Evolutionary conservation across 2,113 vertebrate species (phyloP).

Genomic region (Hyperopisus bebe): DNA sequence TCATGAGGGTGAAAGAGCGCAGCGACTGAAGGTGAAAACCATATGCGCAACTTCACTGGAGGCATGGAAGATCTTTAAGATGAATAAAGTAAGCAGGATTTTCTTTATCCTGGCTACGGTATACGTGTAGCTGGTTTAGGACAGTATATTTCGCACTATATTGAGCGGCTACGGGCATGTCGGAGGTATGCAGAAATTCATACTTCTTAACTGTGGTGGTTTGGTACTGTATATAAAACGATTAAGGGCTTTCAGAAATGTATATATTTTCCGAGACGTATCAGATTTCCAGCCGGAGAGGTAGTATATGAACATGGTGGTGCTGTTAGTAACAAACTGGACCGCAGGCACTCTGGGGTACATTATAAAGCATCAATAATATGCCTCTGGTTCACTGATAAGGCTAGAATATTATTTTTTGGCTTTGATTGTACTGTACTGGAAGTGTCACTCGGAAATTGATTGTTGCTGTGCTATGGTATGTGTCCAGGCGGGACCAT

Average conservation of each 20-base stretch:
- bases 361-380: background rate
- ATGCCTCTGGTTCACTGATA: background rate
- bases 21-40: background rate
- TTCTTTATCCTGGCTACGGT: background rate
- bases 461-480: background rate
- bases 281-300: background rate
- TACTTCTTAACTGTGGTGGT: background rate
- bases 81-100: background rate
- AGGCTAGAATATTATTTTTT: background rate
- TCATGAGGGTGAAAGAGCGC: background rate
- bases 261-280: background rate
- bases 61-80: background rate
- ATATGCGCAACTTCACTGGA: background rate
- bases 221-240: background rate
- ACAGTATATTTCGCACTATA: background rate
- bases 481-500: slow-evolving; percentile 34
- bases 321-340: background rate
- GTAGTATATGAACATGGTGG: background rate
- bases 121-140: background rate
- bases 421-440: background rate
- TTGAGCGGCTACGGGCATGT: background rate
- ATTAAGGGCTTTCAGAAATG: background rate
- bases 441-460: background rate
- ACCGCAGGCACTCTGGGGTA: background rate
- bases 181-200: background rate